phyloP scores from a whole-genome alignment of 2,888 invertebrate species.

The Philonicus albiceps region DNA sequence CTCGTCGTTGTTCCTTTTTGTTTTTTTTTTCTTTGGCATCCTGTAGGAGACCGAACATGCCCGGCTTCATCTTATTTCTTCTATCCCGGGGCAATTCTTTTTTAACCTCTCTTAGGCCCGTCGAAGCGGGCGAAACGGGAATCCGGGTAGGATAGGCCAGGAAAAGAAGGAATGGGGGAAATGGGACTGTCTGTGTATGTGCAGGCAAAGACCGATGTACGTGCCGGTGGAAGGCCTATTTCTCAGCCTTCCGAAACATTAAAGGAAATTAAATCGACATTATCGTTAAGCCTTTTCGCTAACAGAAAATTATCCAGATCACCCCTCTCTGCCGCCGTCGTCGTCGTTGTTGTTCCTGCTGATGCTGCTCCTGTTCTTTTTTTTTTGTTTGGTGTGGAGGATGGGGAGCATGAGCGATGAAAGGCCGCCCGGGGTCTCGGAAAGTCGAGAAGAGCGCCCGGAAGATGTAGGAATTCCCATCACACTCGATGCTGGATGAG shows the following conservation, averaged over 20 bases:
- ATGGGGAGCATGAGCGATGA: not conserved
- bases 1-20: not conserved
- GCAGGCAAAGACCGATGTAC: not conserved
- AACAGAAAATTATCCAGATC: constrained; percentile 44
- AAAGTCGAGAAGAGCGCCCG: not conserved
- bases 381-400: not conserved
- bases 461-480: not conserved
- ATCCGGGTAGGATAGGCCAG: not conserved
- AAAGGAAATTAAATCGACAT: constrained; percentile 47
- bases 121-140: not conserved
- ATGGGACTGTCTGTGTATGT: not conserved
- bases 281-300: constrained; percentile 47
- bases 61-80: not conserved
- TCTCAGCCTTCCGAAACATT: constrained; percentile 43
- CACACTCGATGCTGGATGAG: constrained; percentile 20
- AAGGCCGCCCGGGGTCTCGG: not conserved
- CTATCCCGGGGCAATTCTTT: constrained; percentile 28
- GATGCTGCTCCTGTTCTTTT: not conserved
- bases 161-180: not conserved
- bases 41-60: not conserved
- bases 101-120: not conserved
- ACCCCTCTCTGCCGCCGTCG: not conserved
- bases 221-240: constrained; percentile 34
- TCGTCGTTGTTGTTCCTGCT: not conserved
- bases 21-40: not conserved